Percentiles rank a stretch among this genome's conserved stretches.
Conservation (phyloP, 2,113 vertebrate genomes). For the Vidua chalybeata region DNA sequence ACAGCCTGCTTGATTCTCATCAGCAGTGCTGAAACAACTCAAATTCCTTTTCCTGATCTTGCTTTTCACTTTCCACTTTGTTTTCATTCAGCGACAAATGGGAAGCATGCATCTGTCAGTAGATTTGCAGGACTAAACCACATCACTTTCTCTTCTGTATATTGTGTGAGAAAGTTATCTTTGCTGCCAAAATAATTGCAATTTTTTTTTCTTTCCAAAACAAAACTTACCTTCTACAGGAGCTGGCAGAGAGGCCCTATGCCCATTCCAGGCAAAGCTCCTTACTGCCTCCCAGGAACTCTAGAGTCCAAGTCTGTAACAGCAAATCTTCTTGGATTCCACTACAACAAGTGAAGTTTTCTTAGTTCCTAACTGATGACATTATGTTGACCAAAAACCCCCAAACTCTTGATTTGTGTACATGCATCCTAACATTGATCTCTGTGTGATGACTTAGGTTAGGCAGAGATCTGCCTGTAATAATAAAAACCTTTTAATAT, state of each 20-base stretch:
- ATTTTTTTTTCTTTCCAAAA: neutral
- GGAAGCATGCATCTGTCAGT: neutral
- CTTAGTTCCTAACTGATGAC: neutral
- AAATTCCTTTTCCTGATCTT: neutral
- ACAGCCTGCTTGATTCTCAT: neutral
- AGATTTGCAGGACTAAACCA: neutral
- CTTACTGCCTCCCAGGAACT: neutral
- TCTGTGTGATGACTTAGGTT: neutral
- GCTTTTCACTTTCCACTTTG: neutral
- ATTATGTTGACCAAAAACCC: neutral
- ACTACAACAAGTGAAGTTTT: neutral
- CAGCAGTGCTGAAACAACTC: neutral
- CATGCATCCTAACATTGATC: neutral
- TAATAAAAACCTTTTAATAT: neutral
- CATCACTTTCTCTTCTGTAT: neutral
- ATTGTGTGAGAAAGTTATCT: neutral
- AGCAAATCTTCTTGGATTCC: neutral
- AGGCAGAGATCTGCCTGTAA: neutral
- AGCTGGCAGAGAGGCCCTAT: neutral
- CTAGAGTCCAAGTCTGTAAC: neutral
- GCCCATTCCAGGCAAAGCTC: neutral
- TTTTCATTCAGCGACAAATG: neutral
- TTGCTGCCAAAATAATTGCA: neutral
- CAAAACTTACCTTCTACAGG: neutral
- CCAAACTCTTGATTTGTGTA: neutral